Evolutionary conservation across 1,140 invertebrate species (phyloP), one percentile per base, ranked within the genome.

Genomic region (Drosophila ficusphila): DNA sequence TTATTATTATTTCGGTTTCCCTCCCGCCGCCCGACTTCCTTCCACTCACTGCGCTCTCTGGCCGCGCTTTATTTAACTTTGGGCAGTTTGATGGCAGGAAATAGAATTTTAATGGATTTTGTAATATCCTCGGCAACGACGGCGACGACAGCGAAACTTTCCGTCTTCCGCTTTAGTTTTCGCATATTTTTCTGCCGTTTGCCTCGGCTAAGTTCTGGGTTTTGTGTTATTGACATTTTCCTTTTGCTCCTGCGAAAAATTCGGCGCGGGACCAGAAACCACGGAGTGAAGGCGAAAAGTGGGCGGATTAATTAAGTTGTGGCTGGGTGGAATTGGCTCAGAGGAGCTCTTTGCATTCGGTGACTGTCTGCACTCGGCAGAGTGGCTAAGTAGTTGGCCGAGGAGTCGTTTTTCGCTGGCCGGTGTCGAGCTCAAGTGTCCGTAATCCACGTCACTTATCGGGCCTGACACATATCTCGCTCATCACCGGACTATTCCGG

Each of bases 101-200:
- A 86, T 86, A 86, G 82, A 86, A 86, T 86, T 85, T 86, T 86
- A 86, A 86, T 86, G 81, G 81, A 86, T 86, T 86, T 86, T 88
- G 81, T 86, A 86, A 86, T 86, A 86, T 79, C 79, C 64, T 71
- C 60, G 27, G 44, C 47, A 44, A 53, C 44, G 58, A 42, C 44
- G 56, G 27, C 72, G 44, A 52, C 39, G 53, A 49, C 60, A 38
- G 34, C 36, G 29, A 76, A 83, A 72, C 58, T 83, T 85, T 75
- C 42, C 64, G 44, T 71, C 57, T 75, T 70, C 61, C 65, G 33
- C 16, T 27, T 27, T 60, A 61, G 61, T 56, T 60, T 79, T 46
- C 70, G 31, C 27, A 36, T 49, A 56, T 47, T 52, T 47, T 76
- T 69, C 46, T 57, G 29, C 34, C 44, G 27, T 70, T 79, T 57